Evolutionary conservation across 2,888 invertebrate species (phyloP).

Genomic region (Leptinotarsa juncta): DNA sequence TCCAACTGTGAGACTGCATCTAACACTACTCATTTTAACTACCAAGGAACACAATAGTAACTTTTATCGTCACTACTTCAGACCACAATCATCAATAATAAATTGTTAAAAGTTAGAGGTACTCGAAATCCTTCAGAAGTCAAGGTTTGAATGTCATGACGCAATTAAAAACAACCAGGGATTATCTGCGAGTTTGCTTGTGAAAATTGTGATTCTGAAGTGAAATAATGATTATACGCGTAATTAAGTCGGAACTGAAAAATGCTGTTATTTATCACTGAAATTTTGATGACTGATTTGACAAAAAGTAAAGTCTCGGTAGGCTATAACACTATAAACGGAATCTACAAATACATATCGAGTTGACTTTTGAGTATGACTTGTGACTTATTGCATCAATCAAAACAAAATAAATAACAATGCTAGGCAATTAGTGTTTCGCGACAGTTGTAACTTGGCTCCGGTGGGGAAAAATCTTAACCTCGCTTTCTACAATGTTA

Average conservation of each 20-base stretch:
- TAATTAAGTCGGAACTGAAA: conserved; percentile 11
- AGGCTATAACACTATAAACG: not conserved
- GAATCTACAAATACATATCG: no score
- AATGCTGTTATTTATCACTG: conserved; percentile 42
- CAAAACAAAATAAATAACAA: not conserved
- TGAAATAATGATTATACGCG: not conserved
- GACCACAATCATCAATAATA: conserved; percentile 4
- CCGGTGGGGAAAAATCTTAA: no score
- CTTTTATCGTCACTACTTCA: conserved; percentile 15
- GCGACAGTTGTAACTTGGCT: no score
- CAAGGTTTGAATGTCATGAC: conserved; percentile 60
- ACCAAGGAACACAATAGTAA: not conserved
- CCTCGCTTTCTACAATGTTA: no score
- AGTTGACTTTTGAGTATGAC: no score
- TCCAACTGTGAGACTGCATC: conserved; percentile 64
- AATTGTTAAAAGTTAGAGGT: conserved; percentile 24
- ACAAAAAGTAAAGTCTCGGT: conserved; percentile 29
- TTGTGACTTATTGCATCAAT: not conserved
- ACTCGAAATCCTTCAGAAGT: conserved; percentile 56
- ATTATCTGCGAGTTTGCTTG: conserved; percentile 3
- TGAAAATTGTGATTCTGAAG: not conserved
- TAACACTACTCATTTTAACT: conserved; percentile 55
- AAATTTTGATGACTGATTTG: conserved; percentile 49
- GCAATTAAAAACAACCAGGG: conserved; percentile 53
- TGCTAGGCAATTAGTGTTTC: no score